phyloP scores from a whole-genome alignment of 2,888 invertebrate species.

The Mesoligia furuncula region DNA sequence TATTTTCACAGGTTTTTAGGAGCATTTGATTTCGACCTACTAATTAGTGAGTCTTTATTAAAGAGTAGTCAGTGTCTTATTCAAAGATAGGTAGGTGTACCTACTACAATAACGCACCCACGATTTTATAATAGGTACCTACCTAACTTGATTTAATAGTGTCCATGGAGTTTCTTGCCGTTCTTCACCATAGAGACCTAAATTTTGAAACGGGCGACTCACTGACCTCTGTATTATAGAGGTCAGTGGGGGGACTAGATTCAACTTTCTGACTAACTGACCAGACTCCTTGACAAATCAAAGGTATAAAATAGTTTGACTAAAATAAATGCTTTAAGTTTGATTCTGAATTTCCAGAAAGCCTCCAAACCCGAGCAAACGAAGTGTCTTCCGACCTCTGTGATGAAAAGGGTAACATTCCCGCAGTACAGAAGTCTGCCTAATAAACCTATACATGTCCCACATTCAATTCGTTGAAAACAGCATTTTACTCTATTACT shows the following conservation, averaged over 20 bases:
- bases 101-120: neutral
- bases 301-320: no score
- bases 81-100: neutral
- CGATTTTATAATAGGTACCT: neutral
- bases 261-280: no score
- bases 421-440: neutral
- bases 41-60: neutral
- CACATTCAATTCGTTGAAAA: neutral
- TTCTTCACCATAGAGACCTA: neutral
- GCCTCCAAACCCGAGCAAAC: no score
- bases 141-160: neutral
- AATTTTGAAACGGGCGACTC: neutral
- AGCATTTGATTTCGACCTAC: neutral
- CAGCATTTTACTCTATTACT: no score
- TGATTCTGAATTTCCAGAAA: neutral
- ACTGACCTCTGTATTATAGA: no score
- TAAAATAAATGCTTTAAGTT: neutral
- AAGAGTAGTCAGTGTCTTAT: neutral
- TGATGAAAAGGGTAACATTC: neutral
- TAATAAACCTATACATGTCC: neutral
- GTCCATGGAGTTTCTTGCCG: neutral
- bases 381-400: neutral
- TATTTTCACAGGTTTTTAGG: slow-evolving; percentile 12
- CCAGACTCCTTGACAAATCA: no score
- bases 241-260: no score